These are phyloP conservation scores for Nasonia giraulti DNA, from an alignment of 1,140 invertebrate genomes.

Conservation along the genomic window DNA sequence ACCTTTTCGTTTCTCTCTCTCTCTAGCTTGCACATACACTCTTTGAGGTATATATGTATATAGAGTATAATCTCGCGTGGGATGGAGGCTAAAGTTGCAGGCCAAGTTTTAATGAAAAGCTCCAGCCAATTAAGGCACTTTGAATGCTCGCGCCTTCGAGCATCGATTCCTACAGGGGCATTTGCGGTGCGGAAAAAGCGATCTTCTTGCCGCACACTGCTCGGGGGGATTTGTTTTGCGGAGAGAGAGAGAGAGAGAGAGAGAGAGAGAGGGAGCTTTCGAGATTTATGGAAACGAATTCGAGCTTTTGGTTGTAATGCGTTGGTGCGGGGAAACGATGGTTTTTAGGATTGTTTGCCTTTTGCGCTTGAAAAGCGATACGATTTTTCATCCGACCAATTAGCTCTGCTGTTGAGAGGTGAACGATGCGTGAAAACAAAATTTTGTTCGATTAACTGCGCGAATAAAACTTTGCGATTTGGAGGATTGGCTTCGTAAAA, in stretches of 20 bases:
- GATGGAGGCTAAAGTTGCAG: not conserved
- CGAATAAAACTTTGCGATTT: too few relatives aligned
- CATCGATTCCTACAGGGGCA: slow-evolving; percentile 23
- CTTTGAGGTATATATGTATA: not conserved
- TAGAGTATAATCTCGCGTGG: not conserved
- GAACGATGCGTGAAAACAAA: too few relatives aligned
- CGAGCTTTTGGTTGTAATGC: too few relatives aligned
- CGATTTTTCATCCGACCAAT: too few relatives aligned
- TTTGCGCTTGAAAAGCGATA: too few relatives aligned
- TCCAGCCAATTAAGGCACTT: slow-evolving; percentile 32
- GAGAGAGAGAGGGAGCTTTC: not conserved
- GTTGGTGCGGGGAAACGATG: too few relatives aligned
- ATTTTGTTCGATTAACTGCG: too few relatives aligned
- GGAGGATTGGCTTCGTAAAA: not conserved
- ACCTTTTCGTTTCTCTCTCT: not conserved
- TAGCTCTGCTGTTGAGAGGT: too few relatives aligned
- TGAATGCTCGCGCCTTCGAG: slow-evolving; percentile 22
- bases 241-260: not conserved
- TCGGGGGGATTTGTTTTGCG: not conserved
- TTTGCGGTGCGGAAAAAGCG: not conserved
- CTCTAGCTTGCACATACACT: not conserved
- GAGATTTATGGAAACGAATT: not conserved
- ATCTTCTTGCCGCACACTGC: not conserved
- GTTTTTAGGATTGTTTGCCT: too few relatives aligned
- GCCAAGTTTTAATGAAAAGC: slow-evolving; percentile 42